Base-by-base conservation (phyloP, 2,797 vertebrate genomes). In the Erithacus rubecula region DNA sequence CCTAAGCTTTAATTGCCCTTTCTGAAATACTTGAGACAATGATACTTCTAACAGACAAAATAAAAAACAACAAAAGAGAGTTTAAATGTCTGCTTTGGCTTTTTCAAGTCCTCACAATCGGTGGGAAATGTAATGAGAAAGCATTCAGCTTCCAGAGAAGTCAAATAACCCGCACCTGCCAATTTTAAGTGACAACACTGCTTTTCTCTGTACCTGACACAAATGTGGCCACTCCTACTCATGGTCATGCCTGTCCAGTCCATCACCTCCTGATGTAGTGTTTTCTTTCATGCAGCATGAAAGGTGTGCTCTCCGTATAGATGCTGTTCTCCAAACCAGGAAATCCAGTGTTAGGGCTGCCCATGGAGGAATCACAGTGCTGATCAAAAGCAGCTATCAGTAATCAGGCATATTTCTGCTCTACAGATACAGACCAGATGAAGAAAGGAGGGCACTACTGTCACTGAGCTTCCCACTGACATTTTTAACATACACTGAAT, bases 231-330 rank as follows among this genome's bases (percentile, higher is more conserved):
- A 19, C 32, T 64, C 17, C 74, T 69, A 5, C 20, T 41, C 52
- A 9, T 0, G 1, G 29, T 30, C 1, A 0, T 8, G 36, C 29
- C 34, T 43, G 12, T 69, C 36, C 32, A 56, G 37, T 15, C 47
- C 9, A 9, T 32, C 15, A 23, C 32, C 20, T 44, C 47, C 21
- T 20, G 26, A 21, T 16, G 44, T 11, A 12, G 11, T 43, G 18
- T 1, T 11, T 55, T 41, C 56, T 46, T 52, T 30, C 27, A 24
- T 1, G 30, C 5, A 17, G 30, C 6, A 16, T 11, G 29, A 70
- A 44, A 53, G 14, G 11, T 24, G 10, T 62, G 10, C 34, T 92
- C 17, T 27, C 52, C n/a, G 44, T 19, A 19, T 0, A 1, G 34
- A 32, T 39, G 18, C 26, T 70, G 30, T 64, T 72, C 34, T 26